Base-by-base conservation (phyloP, 2,113 vertebrate species). In the Pseudonaja textilis region DNA sequence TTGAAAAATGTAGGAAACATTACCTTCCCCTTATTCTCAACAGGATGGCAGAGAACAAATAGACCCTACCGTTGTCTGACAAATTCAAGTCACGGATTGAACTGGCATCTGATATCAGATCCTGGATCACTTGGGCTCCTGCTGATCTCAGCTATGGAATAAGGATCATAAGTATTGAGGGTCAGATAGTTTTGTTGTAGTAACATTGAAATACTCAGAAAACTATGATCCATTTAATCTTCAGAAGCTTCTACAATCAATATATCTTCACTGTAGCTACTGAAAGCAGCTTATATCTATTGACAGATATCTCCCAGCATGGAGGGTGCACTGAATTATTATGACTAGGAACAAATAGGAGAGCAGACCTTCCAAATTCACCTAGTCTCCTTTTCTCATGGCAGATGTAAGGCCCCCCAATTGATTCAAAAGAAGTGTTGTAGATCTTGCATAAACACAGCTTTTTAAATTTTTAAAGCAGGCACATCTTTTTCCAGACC, bases 91-190 rank as follows among this genome's bases (percentile, higher is more conserved):
- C 96, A 23, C 95, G 97, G 96, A 99, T 97, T 23, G 98, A 97
- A 52, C 96, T 97, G 34, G 98, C 97, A 12, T 99, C 99, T 0
- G 98, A 98, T 90, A 99, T 98, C 93, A 99, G 98, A 91, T 99
- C 99, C 96, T 99, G 98, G 96, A 99, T 99, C 95, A 99, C 99
- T 90, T 99, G 98, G 23, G 99, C 99, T 54, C 99, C 99, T 0
- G 98, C 97, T 0, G 99, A 99, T 45, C 97, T 97, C 95, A 99
- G 97, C 99, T 99, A 92, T 57, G 94, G 22, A 61, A 91, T 23
- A 87, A 93, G 93, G 85, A 94, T 54, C 91, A 95, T 90, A 39
- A n/a, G 55, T 23, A 16, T 29, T 11, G 16, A 39, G 18, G 34
- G 74, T 81, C 18, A 81, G 6, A 81, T 39, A 81, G 5, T 42